Conservation (phyloP, 2,797 vertebrate species). For the Perodicticus potto region DNA sequence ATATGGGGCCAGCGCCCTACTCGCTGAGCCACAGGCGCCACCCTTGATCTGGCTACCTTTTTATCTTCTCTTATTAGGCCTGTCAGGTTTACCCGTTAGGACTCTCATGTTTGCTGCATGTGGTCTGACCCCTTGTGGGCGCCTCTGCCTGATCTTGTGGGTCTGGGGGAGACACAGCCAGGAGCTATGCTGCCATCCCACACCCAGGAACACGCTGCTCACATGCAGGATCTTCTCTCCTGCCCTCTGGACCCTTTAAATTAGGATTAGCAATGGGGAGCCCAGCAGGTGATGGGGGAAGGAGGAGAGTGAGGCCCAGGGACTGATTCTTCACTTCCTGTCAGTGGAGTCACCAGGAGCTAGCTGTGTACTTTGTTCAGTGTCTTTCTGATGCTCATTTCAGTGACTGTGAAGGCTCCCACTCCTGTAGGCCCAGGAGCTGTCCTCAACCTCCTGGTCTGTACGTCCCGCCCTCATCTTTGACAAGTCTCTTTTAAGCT, state of each 20-base stretch:
- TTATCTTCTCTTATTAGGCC: neutral
- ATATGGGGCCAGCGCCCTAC: no score
- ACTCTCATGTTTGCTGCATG: neutral
- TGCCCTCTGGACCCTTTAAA: neutral
- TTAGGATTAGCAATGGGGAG: neutral
- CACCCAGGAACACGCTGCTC: neutral
- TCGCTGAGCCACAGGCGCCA: no score
- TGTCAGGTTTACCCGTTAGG: neutral
- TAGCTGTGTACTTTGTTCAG: neutral
- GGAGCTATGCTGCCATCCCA: accelerated
- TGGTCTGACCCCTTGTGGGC: neutral
- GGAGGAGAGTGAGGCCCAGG: neutral
- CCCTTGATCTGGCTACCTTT: neutral
- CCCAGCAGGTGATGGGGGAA: neutral
- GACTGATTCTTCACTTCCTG: neutral
- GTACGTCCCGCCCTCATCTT: neutral
- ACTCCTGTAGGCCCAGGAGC: neutral
- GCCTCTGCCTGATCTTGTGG: no score
- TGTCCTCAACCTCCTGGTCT: neutral
- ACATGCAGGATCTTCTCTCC: neutral
- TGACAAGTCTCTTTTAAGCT: neutral
- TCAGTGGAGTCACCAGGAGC: neutral
- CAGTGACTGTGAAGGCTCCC: neutral
- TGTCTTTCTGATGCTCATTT: neutral
- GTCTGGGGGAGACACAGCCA: neutral